Evolutionary conservation across 2,113 vertebrate genomes (phyloP).

Genomic region (Gymnorhina tibicen): DNA sequence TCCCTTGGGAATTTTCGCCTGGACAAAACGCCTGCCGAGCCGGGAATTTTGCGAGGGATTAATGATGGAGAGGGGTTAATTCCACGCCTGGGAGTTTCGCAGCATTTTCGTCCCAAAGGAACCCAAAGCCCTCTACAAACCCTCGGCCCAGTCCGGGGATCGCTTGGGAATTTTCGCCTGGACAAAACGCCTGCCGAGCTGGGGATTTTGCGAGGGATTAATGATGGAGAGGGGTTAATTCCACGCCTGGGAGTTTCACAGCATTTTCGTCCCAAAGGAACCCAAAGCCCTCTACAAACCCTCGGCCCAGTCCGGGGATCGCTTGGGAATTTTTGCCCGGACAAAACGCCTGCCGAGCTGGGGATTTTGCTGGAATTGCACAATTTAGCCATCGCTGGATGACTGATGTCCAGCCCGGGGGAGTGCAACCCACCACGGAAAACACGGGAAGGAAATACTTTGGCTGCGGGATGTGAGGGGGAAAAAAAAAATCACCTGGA

Average conservation of each 20-base stretch:
- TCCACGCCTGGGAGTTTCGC: background rate
- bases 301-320: background rate
- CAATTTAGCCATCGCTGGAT: background rate
- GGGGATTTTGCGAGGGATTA: background rate
- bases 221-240: background rate
- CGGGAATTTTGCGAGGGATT: background rate
- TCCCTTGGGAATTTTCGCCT: background rate
- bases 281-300: constrained; percentile 22
- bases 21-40: background rate
- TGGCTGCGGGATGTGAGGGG: background rate
- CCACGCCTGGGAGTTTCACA: background rate
- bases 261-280: constrained; percentile 13
- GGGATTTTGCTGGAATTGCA: background rate
- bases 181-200: background rate
- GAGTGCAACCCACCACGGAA: background rate
- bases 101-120: background rate
- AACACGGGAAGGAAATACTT: background rate
- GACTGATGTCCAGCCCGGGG: background rate
- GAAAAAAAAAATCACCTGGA: background rate
- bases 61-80: background rate
- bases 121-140: constrained; percentile 11
- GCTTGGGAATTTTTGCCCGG: background rate
- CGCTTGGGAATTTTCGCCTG: background rate
- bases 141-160: background rate
- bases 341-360: background rate